These are phyloP conservation scores for Characodon lateralis DNA, from an alignment of 2,797 vertebrate genomes.

Conservation along the genomic window DNA sequence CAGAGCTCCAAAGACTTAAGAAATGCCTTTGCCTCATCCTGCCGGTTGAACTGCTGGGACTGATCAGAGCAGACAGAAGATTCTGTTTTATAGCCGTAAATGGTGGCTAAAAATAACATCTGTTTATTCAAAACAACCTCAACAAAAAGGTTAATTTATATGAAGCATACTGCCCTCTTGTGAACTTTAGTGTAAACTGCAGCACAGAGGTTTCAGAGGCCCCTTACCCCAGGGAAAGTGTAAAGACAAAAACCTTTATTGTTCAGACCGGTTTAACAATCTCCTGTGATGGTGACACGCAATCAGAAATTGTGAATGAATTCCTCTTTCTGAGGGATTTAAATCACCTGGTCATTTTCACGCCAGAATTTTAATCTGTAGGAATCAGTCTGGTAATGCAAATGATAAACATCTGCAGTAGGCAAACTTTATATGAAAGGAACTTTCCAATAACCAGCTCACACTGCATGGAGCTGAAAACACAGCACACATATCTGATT, in stretches of 20 bases:
- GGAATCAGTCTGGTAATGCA: no score
- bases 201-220: not conserved
- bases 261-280: not conserved
- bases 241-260: not conserved
- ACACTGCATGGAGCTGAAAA: not conserved
- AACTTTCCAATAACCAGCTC: conserved; percentile 6
- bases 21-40: not conserved
- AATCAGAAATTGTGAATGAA: no score
- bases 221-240: not conserved
- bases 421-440: not conserved
- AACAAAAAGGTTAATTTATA: not conserved
- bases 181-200: conserved; percentile 5
- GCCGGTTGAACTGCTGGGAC: not conserved
- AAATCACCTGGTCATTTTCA: no score
- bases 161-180: conserved; percentile 30
- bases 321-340: no score
- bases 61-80: not conserved
- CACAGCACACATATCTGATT: not conserved
- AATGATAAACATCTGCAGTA: not conserved
- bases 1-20: not conserved
- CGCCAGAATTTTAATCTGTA: no score
- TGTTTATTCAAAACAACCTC: not conserved
- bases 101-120: not conserved
- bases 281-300: no score
- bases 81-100: not conserved